These are phyloP conservation scores for Trialeurodes vaporariorum DNA, from an alignment of 1,140 invertebrate genomes.

Conservation along the genomic window DNA sequence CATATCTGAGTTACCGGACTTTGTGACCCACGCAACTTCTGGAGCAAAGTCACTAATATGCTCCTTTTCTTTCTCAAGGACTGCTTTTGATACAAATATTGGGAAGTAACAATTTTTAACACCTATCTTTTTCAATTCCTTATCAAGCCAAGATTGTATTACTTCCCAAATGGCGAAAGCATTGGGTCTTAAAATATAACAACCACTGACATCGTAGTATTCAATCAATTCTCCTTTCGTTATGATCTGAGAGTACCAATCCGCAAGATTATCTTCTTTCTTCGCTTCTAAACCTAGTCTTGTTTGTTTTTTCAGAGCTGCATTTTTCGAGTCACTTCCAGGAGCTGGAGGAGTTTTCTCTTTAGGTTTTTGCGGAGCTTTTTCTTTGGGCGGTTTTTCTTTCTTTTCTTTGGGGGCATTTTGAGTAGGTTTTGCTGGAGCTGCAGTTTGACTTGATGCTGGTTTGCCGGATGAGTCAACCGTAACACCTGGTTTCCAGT, in stretches of 20 bases:
- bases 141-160: constrained; percentile 82
- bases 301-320: constrained; percentile 69
- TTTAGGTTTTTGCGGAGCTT: constrained; percentile 48
- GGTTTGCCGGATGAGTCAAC: neutral
- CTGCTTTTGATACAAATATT: constrained; percentile 86
- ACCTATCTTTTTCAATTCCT: constrained; percentile 80
- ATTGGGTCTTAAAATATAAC: constrained; percentile 96
- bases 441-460: neutral
- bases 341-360: constrained; percentile 10
- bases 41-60: constrained; percentile 98
- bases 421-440: neutral
- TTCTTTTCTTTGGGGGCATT: constrained; percentile 1
- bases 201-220: constrained; percentile 98
- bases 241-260: constrained; percentile 97
- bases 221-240: constrained; percentile 98
- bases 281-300: constrained; percentile 83
- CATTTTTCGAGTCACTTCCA: constrained; percentile 17
- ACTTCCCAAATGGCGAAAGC: constrained; percentile 92
- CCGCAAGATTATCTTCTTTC: constrained; percentile 86
- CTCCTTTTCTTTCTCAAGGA: constrained; percentile 87
- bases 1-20: constrained; percentile 72
- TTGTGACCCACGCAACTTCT: constrained; percentile 42
- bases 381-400: constrained; percentile 21
- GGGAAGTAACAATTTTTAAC: constrained; percentile 98
- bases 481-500: constrained; percentile 41